Base-by-base conservation (phyloP, 2,888 invertebrate species). In the Drosophila hamatofila region DNA sequence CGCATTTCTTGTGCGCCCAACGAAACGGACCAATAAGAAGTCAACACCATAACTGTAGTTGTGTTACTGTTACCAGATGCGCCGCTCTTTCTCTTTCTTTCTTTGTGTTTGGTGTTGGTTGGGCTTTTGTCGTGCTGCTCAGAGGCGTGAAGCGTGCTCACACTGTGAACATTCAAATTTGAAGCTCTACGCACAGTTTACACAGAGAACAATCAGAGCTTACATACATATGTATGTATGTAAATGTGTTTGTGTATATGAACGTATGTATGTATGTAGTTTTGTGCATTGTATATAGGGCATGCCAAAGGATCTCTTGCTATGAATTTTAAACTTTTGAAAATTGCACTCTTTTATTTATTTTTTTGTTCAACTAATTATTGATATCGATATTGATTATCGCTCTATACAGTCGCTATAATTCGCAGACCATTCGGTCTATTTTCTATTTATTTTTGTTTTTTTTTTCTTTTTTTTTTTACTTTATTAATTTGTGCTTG, bases 401-500 rank as follows among this genome's bases (percentile, higher is more conserved):
- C 61, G 73, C 65, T 68, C 5, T 1, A 64, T 55, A 51, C 52
- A 33, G 48, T 58, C 44, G 51, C 61, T 16, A 67, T 48, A 42
- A 41, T 46, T 63, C 52, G 59, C 18, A 52, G 33, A 35, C 23
- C 35, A 49, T 39, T 48, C 25, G 57, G 57, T 21, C 44, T 67
- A 18, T 33, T 39, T 44, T 23, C 11, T 46, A n/a, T 21, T 23
- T 25, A 25, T 9, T 46, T 23, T 46, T 9, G 7, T 25, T 23
- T n/a, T 25, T 6, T 6, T n/a, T 9, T 35, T 35, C 18, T 5
- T 21, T 39, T 18, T 30, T 14, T 39, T 37, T 44, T 16, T 44
- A 46, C 72, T 72, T 78, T 83, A 80, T 85, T 75, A 85, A 78
- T 80, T 83, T 75, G 83, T 49, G 78, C 61, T 70, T 82, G 72